phyloP scores from a whole-genome alignment of 2,797 vertebrate species.

The Dendrocincla tyrannina region DNA sequence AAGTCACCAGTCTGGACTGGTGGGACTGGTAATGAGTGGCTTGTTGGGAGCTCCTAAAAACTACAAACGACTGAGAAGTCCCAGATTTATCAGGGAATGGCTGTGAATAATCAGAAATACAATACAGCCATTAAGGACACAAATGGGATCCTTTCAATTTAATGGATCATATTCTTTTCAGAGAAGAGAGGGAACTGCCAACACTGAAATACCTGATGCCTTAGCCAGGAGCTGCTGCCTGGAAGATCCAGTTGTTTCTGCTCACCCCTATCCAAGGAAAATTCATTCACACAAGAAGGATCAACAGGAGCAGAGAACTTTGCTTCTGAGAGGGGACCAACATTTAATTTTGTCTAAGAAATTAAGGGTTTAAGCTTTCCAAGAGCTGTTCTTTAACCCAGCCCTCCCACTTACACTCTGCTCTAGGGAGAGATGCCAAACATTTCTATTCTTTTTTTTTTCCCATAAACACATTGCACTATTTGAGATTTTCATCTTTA shows the following conservation, averaged over 20 bases:
- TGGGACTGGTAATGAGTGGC: neutral
- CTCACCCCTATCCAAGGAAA: neutral
- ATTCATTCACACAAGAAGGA: neutral
- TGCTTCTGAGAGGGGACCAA: neutral
- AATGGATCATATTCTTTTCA: neutral
- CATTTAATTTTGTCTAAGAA: neutral
- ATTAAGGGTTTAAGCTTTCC: neutral
- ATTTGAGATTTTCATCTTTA: constrained; percentile 21
- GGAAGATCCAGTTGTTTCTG: neutral
- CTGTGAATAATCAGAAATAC: neutral
- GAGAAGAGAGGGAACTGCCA: neutral
- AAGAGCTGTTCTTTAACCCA: neutral
- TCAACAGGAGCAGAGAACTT: neutral
- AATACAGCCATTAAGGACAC: neutral
- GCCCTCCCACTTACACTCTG: neutral
- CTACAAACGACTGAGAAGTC: neutral
- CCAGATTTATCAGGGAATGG: neutral
- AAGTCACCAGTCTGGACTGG: neutral
- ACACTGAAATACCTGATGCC: neutral
- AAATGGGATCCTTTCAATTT: neutral
- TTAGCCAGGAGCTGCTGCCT: neutral
- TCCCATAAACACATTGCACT: neutral
- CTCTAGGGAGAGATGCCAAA: neutral
- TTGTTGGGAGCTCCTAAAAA: neutral
- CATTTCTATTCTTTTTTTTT: neutral